A percentile compares a stretch with the other conserved stretches of the same genome.
phyloP scores from a whole-genome alignment of 2,113 vertebrate species.

The Lethenteron camtschaticum region DNA sequence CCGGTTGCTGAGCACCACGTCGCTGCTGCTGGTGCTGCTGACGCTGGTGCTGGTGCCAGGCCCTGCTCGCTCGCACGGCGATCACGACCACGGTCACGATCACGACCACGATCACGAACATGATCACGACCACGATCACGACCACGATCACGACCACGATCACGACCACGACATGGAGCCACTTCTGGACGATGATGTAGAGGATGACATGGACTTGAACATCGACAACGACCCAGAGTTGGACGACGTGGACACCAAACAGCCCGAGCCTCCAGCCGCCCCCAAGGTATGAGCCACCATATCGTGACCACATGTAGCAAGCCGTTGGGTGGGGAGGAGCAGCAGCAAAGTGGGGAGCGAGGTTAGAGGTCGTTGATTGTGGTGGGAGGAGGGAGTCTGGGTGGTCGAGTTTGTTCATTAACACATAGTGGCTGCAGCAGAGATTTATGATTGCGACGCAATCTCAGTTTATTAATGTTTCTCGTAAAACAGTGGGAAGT shows the following conservation, averaged over 20 bases:
- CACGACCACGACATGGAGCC: no score
- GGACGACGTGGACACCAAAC: conserved; percentile 17
- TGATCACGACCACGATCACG: no score
- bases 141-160: conserved; percentile 13
- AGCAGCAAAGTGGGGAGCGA: neutral
- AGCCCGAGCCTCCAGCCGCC: conserved; percentile 23
- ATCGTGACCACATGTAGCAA: conserved; percentile 1
- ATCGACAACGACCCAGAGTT: conserved; percentile 14
- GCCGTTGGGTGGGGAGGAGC: conserved; percentile 8
- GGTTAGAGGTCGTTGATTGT: neutral
- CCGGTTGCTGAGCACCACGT: conserved; percentile 7
- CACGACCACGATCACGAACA: no score
- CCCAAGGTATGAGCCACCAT: conserved; percentile 9
- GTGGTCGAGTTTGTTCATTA: neutral
- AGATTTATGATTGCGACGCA: neutral
- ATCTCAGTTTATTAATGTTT: neutral
- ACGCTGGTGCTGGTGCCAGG: conserved; percentile 22
- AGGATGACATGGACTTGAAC: conserved; percentile 44
- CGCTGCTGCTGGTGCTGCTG: conserved; percentile 36
- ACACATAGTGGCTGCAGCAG: neutral
- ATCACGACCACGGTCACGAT: conserved; percentile 21
- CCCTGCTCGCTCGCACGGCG: conserved; percentile 25
- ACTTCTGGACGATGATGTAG: conserved; percentile 15
- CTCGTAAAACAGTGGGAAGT: no score
- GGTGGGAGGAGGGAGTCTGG: neutral